Percentiles rank a stretch among this genome's conserved stretches.
Evolutionary conservation across 2,797 vertebrate species (phyloP).

Genomic region (Mormyrus proboscirostris): DNA sequence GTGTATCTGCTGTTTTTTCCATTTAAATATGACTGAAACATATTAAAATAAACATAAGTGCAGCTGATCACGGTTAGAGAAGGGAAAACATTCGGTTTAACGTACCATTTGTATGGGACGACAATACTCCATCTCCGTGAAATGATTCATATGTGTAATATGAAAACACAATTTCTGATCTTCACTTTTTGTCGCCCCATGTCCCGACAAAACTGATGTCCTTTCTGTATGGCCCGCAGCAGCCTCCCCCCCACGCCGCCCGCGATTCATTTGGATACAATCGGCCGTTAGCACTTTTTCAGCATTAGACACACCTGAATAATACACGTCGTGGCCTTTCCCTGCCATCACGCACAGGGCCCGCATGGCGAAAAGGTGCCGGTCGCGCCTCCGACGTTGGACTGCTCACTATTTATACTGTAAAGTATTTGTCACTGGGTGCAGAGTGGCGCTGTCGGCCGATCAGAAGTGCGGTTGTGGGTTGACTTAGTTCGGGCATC

Average conservation of each 20-base stretch:
- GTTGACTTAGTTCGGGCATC: constrained; percentile 82
- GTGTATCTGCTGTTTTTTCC: background rate
- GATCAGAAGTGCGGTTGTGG: constrained; percentile 64
- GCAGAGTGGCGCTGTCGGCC: constrained; percentile 58
- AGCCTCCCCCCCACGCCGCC: constrained; percentile 39
- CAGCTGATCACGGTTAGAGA: constrained; percentile 13
- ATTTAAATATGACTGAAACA: background rate
- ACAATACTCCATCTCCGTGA: background rate
- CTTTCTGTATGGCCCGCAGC: constrained; percentile 27
- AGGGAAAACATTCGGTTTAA: background rate
- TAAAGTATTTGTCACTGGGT: constrained; percentile 78
- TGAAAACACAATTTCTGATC: constrained; percentile 53
- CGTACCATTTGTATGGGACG: background rate
- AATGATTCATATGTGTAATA: constrained; percentile 45
- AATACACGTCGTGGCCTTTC: constrained; percentile 72
- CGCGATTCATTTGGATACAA: constrained; percentile 67
- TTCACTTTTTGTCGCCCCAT: constrained; percentile 32
- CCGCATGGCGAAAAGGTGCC: constrained; percentile 66
- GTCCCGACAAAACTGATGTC: constrained; percentile 47
- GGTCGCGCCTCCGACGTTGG: constrained; percentile 63
- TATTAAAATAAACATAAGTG: constrained; percentile 31
- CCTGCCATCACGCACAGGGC: constrained; percentile 59
- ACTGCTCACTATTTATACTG: constrained; percentile 73
- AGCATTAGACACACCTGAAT: constrained; percentile 69
- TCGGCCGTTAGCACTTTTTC: constrained; percentile 67